Base-by-base conservation (phyloP, 2,113 vertebrate genomes). In the Apteryx mantelli region DNA sequence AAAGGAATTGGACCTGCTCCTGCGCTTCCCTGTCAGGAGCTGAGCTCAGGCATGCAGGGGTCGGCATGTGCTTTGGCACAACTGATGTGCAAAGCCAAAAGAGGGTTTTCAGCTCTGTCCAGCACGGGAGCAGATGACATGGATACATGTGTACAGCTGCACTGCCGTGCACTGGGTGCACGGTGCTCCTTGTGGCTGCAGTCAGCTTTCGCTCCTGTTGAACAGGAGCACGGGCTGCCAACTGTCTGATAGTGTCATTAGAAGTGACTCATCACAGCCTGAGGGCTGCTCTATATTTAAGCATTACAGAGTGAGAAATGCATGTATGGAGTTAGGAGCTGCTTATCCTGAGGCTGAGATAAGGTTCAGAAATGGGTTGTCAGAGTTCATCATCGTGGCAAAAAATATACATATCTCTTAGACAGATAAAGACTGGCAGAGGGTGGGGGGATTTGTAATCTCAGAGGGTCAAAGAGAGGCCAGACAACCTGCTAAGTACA, bases 221-320 rank as follows among this genome's bases (percentile, higher is more conserved):
- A 69, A 25, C 63, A 9, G 88, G 71, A 61, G 5, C 11, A 2
- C 8, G 1, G 0, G 22, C 93, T 77, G 92, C 95, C 85, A 56
- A 3, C 5, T 58, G 92, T 7, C 78, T 5, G 73, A 17, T 2
- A 6, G 81, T 2, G 91, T 8, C 87, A 2, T 52, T 40, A 74
- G 93, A 90, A 86, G 17, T 95, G 95, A 96, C 88, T 94, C 95
- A 93, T 10, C 53, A 0, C 36, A 7, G 78, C 87, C 69, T 32
- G 0, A 11, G 50, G 64, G 76, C 93, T n/a, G 90, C 55, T n/a
- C 88, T 80, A 32, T 40, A 80, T 86, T 85, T 86, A 8, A 94
- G 82, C 76, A 81, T 97, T 40, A 95, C 92, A 1, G 55, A 93
- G 68, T 53, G 76, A 81, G 64, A 44, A 90, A 95, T 91, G 76